Evolutionary conservation across 1,140 invertebrate species (phyloP).

Genomic region (Zaprionus capensis): DNA sequence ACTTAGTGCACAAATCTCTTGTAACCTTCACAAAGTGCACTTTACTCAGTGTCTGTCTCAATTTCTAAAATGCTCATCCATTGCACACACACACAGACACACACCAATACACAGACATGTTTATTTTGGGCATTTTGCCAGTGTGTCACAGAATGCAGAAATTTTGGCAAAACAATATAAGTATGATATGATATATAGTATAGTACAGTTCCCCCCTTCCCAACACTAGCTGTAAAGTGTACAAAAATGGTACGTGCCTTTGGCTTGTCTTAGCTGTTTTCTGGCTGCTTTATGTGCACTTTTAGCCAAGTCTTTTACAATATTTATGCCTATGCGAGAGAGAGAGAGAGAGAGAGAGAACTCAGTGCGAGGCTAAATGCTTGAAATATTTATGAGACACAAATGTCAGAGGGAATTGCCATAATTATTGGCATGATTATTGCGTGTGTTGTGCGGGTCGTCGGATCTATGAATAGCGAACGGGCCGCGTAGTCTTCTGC

Average conservation of each 20-base stretch:
- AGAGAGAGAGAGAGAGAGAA: background rate
- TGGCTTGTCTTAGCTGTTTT: slow-evolving; percentile 11
- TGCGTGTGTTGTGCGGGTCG: slow-evolving; percentile 10
- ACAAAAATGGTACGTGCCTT: slow-evolving; percentile 28
- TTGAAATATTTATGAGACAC: slow-evolving; percentile 66
- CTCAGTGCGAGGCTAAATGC: slow-evolving; percentile 33
- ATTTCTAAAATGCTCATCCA: slow-evolving; percentile 41
- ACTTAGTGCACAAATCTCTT: slow-evolving; percentile 27
- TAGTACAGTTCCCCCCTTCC: background rate
- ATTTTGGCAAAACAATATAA: slow-evolving; percentile 37
- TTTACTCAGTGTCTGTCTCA: slow-evolving; percentile 33
- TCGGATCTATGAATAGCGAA: slow-evolving; percentile 34
- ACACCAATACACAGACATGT: slow-evolving; percentile 4
- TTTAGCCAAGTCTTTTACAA: slow-evolving; percentile 19
- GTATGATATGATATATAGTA: slow-evolving; percentile 34
- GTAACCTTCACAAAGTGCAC: slow-evolving; percentile 42
- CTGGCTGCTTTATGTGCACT: slow-evolving; percentile 31
- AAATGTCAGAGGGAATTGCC: slow-evolving; percentile 69
- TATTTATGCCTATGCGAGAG: slow-evolving; percentile 43
- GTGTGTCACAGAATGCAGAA: slow-evolving; percentile 39
- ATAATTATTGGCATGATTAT: slow-evolving; percentile 78
- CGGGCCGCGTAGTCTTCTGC: slow-evolving; percentile 46
- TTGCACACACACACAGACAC: slow-evolving; percentile 24
- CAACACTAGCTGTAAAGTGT: background rate
- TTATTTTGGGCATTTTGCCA: slow-evolving; percentile 49